Evolutionary conservation across 2,888 invertebrate species (phyloP).

Genomic region (Resseliella maxima): DNA sequence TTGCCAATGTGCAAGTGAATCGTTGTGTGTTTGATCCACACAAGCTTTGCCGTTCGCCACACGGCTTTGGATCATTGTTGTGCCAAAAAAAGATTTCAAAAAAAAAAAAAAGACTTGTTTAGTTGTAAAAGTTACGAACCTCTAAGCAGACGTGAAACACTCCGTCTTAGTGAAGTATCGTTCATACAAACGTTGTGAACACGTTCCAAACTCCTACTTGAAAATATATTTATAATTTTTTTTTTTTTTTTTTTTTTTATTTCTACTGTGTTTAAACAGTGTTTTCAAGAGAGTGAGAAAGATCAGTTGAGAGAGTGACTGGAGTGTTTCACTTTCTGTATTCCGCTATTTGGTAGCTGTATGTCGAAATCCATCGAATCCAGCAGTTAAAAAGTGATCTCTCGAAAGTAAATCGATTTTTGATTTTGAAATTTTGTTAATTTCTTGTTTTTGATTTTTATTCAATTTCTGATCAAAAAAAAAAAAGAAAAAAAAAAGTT

Average conservation of each 20-base stretch:
- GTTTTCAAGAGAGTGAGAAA: no score
- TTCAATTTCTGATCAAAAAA: neutral
- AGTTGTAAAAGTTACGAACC: slow-evolving; percentile 51
- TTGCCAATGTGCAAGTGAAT: slow-evolving; percentile 51
- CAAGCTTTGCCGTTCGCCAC: neutral
- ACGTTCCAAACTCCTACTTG: slow-evolving; percentile 34
- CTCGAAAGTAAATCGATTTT: slow-evolving; percentile 12
- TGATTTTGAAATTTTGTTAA: neutral
- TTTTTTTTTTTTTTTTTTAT: neutral
- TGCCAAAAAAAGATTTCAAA: slow-evolving; percentile 20
- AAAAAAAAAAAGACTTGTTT: slow-evolving; percentile 35
- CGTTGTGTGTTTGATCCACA: slow-evolving; percentile 30
- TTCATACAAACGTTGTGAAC: neutral
- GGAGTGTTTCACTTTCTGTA: slow-evolving; percentile 39
- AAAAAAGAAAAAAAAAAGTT: no score
- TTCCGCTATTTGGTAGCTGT: neutral
- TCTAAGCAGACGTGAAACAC: slow-evolving; percentile 44
- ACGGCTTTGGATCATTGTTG: neutral
- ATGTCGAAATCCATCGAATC: neutral
- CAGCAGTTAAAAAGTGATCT: neutral
- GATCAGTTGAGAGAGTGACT: neutral
- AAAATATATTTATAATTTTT: neutral
- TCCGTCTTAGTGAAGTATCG: neutral
- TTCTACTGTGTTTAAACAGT: no score
- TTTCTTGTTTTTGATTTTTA: neutral